Base-by-base conservation (phyloP, 2,797 vertebrate genomes). In the Champsocephalus gunnari region DNA sequence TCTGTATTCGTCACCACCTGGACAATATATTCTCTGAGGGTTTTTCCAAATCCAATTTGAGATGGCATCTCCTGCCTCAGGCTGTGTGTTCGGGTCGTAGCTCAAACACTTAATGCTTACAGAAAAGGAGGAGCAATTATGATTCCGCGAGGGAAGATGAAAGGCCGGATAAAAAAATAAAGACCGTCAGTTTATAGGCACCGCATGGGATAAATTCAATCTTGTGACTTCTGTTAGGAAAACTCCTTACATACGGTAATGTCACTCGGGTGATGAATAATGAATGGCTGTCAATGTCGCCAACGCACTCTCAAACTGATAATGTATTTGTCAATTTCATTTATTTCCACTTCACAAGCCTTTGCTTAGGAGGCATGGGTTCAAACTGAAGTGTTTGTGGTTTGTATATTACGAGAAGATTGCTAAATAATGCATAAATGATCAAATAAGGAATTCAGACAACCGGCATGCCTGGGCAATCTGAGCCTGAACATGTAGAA, bases 41-140 rank as follows among this genome's bases (percentile, higher is more conserved):
- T 66, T 73, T 75, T 53, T 71, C 59, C 53, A 75, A 85, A 88
- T 86, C 55, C 60, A 75, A 85, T 85, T 72, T 75, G 66, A 77
- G 79, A 82, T 71, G 63, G 62, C 79, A 77, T 75, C 66, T 66
- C 55, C 21, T 3, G 66, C 82, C 66, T 55, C 4, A 0, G 73
- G 76, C 76, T 50, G 38, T 21, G 19, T 34, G 77, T 77, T 72
- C 57, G 75, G 73, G 79, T 68, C 28, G 3, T n/a, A 51, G 71
- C 77, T 79, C 55, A 66, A 67, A 62, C 21, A 43, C 24, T 3
- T 66, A 62, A 62, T 82, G 59, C 68, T 74, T 12, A 12, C 51
- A 74, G 66, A 24, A 64, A 70, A 45, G 47, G 17, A 60, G 34
- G 71, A 51, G 63, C 71, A 74, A 90, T 88, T 89, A 85, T 87